A percentile compares a stretch with the other conserved stretches of the same genome.
These are phyloP conservation scores for Muntiacus muntjak DNA, from an alignment of 2,113 vertebrate genomes.

Conservation along the genomic window DNA sequence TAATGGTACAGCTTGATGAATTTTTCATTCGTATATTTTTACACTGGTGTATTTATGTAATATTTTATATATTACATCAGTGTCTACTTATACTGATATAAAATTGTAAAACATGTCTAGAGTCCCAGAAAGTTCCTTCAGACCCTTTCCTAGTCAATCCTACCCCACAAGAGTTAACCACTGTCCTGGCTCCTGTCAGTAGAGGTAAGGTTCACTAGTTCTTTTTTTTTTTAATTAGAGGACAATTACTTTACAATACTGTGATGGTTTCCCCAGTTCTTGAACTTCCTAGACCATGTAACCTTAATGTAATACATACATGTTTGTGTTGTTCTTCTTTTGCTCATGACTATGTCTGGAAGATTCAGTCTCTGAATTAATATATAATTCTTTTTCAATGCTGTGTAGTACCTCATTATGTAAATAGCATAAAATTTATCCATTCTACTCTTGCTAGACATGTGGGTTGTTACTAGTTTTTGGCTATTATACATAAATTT, in stretches of 20 bases:
- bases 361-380: background rate
- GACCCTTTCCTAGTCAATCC: background rate
- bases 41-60: background rate
- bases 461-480: constrained; percentile 22
- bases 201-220: background rate
- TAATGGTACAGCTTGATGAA: background rate
- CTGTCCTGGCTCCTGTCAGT: background rate
- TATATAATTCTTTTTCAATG: background rate
- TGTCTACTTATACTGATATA: background rate
- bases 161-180: background rate
- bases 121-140: background rate
- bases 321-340: background rate
- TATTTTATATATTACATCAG: background rate
- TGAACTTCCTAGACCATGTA: background rate
- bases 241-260: background rate
- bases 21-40: constrained; percentile 11
- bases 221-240: background rate
- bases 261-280: background rate
- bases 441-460: background rate
- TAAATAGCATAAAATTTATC: background rate
- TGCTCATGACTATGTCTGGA: background rate
- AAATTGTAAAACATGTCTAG: background rate
- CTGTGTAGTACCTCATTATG: background rate
- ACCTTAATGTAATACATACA: background rate
- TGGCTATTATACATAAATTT: constrained; percentile 9